Conservation (phyloP, 2,888 invertebrate genomes). For the Muschampia plurimacula region DNA sequence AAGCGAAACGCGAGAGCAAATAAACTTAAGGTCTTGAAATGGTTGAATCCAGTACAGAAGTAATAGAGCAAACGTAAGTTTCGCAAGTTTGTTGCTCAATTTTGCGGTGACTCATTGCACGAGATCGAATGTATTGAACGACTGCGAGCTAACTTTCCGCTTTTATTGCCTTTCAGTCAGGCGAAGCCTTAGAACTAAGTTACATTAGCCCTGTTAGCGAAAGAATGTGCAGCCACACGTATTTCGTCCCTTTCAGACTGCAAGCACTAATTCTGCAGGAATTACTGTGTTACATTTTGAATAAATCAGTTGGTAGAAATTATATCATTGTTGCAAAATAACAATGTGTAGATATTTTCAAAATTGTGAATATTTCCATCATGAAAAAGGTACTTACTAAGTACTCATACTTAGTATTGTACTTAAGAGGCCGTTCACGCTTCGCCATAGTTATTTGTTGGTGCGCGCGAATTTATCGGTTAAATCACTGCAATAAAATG, state of each 20-base stretch:
- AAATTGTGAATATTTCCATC: neutral
- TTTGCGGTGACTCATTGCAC: conserved; percentile 63
- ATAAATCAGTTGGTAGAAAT: neutral
- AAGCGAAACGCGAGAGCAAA: conserved; percentile 37
- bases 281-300: neutral
- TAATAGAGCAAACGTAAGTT: conserved; percentile 55
- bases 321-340: neutral
- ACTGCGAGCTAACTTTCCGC: conserved; percentile 54
- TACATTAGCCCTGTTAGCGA: conserved; percentile 50
- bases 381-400: neutral
- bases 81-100: conserved; percentile 61
- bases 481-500: too few relatives aligned
- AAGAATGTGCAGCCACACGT: conserved; percentile 37
- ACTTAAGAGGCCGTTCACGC: too few relatives aligned
- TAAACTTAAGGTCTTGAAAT: conserved; percentile 44
- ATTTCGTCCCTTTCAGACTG: conserved; percentile 19
- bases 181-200: conserved; percentile 66
- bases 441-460: too few relatives aligned
- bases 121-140: conserved; percentile 62
- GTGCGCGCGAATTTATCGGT: too few relatives aligned
- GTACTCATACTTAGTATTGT: too few relatives aligned
- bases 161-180: conserved; percentile 59
- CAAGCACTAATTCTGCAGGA: conserved; percentile 13
- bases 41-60: conserved; percentile 54
- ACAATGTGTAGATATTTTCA: neutral